These are phyloP conservation scores for Parazoanthus darwini DNA, from an alignment of 92 coral and sea anemone genomes.

Conservation along the genomic window DNA sequence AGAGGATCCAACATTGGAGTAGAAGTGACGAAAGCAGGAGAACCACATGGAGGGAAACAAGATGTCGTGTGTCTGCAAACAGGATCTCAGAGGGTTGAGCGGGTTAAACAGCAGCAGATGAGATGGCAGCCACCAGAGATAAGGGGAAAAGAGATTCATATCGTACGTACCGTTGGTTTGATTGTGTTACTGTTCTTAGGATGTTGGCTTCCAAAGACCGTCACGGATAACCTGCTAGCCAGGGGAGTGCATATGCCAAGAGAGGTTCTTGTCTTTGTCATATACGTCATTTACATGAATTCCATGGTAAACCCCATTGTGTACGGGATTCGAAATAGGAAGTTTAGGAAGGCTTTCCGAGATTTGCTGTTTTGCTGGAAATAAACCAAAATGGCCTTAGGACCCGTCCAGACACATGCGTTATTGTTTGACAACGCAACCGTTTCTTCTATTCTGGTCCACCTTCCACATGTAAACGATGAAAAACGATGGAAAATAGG, in stretches of 20 bases:
- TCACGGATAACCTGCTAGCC: slow-evolving; percentile 48
- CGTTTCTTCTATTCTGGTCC: too few relatives aligned
- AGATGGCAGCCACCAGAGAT: slow-evolving; percentile 11
- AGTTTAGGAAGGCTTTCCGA: slow-evolving; percentile 52
- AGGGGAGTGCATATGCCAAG: slow-evolving; percentile 47
- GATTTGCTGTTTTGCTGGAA: neutral
- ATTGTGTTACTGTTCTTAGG: slow-evolving; percentile 54
- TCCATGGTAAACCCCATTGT: slow-evolving; percentile 56
- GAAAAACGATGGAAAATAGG: too few relatives aligned
- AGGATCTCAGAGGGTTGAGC: neutral
- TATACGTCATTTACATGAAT: slow-evolving; percentile 55
- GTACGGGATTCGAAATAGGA: slow-evolving; percentile 54
- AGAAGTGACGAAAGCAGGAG: neutral
- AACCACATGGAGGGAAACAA: neutral
- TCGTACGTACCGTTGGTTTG: slow-evolving; percentile 53
- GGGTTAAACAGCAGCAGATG: neutral
- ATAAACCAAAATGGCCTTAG: neutral
- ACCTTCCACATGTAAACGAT: too few relatives aligned
- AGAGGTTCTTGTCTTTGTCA: slow-evolving; percentile 47
- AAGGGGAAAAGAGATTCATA: slow-evolving; percentile 53
- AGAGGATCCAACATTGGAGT: neutral
- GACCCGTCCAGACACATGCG: too few relatives aligned
- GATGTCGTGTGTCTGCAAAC: neutral
- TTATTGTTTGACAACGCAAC: too few relatives aligned
- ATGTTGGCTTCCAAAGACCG: slow-evolving; percentile 58